phyloP scores from a whole-genome alignment of 2,888 invertebrate genomes.

The Petrophora chlorosata region DNA sequence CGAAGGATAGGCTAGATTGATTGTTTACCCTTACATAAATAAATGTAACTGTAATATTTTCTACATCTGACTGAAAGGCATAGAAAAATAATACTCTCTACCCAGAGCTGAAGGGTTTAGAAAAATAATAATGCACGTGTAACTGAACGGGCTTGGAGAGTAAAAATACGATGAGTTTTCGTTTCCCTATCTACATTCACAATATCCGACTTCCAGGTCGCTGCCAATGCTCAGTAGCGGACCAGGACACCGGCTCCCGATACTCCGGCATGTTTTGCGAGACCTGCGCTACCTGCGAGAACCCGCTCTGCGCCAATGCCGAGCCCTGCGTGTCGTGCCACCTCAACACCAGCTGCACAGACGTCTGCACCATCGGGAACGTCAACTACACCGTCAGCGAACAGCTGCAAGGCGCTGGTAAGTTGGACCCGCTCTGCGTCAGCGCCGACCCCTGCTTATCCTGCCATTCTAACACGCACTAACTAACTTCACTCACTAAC shows the following conservation, averaged over 20 bases:
- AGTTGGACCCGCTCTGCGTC: no score
- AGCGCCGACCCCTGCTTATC: no score
- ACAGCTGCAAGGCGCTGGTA: slow-evolving; percentile 44
- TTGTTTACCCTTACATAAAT: no score
- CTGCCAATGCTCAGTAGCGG: slow-evolving; percentile 61
- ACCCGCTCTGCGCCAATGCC: slow-evolving; percentile 78
- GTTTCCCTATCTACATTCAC: not conserved
- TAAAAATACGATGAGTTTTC: not conserved
- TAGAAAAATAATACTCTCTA: no score
- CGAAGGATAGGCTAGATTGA: no score
- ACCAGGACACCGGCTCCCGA: slow-evolving; percentile 47
- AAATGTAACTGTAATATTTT: no score
- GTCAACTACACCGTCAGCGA: slow-evolving; percentile 69
- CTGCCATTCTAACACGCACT: no score
- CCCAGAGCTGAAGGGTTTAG: no score
- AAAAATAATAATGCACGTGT: not conserved
- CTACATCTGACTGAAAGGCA: no score
- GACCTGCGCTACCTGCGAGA: slow-evolving; percentile 74
- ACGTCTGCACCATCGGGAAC: slow-evolving; percentile 58
- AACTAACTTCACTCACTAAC: no score
- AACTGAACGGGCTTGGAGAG: not conserved
- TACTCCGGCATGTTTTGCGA: slow-evolving; percentile 81
- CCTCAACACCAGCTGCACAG: slow-evolving; percentile 61
- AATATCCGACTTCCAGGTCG: slow-evolving; percentile 51
- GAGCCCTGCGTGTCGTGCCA: slow-evolving; percentile 73